phyloP scores from a whole-genome alignment of 2,888 invertebrate species.

The Orthosia cruda region DNA sequence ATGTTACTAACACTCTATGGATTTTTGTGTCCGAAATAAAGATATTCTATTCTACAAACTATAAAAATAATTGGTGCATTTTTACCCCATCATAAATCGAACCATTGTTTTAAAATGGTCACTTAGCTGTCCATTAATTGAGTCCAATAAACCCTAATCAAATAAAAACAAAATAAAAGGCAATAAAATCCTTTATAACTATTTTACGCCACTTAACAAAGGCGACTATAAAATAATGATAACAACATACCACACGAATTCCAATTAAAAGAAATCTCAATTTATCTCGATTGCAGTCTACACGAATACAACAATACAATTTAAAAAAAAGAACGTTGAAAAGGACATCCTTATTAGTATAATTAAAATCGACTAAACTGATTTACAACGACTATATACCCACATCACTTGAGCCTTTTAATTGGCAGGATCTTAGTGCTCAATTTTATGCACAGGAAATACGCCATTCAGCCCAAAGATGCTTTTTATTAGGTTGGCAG shows the following conservation, averaged over 20 bases:
- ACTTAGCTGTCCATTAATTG: conserved; percentile 12
- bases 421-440: conserved; percentile 83
- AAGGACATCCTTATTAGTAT: conserved; percentile 84
- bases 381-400: conserved; percentile 81
- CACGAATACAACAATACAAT: conserved; percentile 73
- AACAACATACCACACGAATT: conserved; percentile 42
- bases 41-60: too few species aligned
- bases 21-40: too few species aligned
- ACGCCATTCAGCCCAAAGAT: conserved; percentile 83
- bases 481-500: conserved; percentile 86
- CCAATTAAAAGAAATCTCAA: conserved; percentile 67
- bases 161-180: conserved; percentile 11
- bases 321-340: conserved; percentile 70
- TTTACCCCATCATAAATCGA: conserved; percentile 2
- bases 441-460: conserved; percentile 83
- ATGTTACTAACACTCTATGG: too few species aligned
- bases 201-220: conserved; percentile 45
- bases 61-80: neutral
- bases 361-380: conserved; percentile 84
- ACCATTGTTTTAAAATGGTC: conserved; percentile 1
- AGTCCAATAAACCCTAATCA: conserved; percentile 31
- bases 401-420: conserved; percentile 84
- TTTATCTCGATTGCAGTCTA: conserved; percentile 64
- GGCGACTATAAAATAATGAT: conserved; percentile 51
- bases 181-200: conserved; percentile 43